These are phyloP conservation scores for Phrixothrix hirtus DNA, from an alignment of 2,888 invertebrate genomes.

Conservation along the genomic window DNA sequence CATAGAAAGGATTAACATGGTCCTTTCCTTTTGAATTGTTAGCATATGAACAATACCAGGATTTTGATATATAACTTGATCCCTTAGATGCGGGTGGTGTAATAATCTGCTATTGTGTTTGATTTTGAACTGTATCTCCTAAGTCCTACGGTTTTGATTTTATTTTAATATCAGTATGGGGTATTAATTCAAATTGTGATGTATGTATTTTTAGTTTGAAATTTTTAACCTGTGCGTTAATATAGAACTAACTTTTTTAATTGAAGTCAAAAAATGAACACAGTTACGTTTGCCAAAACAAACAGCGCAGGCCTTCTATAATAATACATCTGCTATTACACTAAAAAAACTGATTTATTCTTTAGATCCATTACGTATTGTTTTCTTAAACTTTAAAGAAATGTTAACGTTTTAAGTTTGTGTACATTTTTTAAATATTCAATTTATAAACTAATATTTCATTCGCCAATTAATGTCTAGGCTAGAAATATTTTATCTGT, in stretches of 20 bases:
- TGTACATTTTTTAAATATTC: background rate
- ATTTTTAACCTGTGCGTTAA: too few relatives aligned
- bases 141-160: too few relatives aligned
- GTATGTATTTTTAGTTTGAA: too few relatives aligned
- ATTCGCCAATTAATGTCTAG: too few relatives aligned
- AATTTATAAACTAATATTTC: too few relatives aligned
- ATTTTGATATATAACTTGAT: too few relatives aligned
- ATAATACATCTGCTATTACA: conserved; percentile 4
- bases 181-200: too few relatives aligned
- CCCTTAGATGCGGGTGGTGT: background rate
- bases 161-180: background rate
- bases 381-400: background rate
- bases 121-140: too few relatives aligned
- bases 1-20: background rate
- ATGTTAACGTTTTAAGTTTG: background rate
- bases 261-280: background rate
- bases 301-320: conserved; percentile 1
- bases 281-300: conserved; percentile 1
- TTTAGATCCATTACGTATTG: conserved; percentile 6
- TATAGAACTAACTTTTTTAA: too few relatives aligned
- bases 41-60: background rate
- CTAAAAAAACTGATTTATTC: conserved; percentile 3
- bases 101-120: background rate
- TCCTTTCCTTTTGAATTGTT: conserved; percentile 1
- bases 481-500: too few relatives aligned